A percentile compares a stretch with the other conserved stretches of the same genome.
Conservation (phyloP, 2,888 invertebrate species). For the Apodemia mormo region DNA sequence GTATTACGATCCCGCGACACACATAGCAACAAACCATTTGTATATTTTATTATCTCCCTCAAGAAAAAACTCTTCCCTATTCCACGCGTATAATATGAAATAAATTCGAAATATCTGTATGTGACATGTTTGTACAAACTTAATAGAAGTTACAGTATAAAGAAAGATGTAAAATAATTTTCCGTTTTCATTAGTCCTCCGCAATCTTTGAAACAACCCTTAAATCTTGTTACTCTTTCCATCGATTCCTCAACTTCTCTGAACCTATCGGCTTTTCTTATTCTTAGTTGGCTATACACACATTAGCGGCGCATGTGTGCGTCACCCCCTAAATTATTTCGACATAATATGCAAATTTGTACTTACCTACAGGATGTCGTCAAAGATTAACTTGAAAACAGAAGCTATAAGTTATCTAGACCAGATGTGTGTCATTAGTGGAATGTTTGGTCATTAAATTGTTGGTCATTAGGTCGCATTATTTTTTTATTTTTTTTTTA, state of each 20-base stretch:
- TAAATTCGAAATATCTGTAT: constrained; percentile 23
- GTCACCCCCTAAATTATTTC: constrained; percentile 79
- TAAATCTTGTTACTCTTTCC: constrained; percentile 28
- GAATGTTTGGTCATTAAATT: background rate
- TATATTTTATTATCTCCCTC: too few species aligned
- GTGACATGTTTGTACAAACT: background rate
- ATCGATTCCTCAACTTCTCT: constrained; percentile 40
- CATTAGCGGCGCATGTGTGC: constrained; percentile 67
- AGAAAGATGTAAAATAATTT: background rate
- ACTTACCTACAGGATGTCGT: constrained; percentile 70
- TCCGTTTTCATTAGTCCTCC: constrained; percentile 3
- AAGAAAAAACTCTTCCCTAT: too few species aligned
- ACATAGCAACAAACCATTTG: too few species aligned
- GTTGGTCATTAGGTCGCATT: too few species aligned
- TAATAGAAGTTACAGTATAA: background rate
- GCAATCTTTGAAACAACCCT: background rate
- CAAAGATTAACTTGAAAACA: constrained; percentile 48
- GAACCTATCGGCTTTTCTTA: constrained; percentile 47
- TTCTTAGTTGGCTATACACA: constrained; percentile 57
- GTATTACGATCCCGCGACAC: too few species aligned
- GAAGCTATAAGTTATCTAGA: background rate
- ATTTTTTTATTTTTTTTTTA: too few species aligned
- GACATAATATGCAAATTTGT: constrained; percentile 79
- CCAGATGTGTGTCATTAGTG: background rate
- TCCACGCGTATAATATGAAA: too few species aligned